Evolutionary conservation across 2,888 invertebrate species (phyloP).

Genomic region (Lycophotia porphyrea): DNA sequence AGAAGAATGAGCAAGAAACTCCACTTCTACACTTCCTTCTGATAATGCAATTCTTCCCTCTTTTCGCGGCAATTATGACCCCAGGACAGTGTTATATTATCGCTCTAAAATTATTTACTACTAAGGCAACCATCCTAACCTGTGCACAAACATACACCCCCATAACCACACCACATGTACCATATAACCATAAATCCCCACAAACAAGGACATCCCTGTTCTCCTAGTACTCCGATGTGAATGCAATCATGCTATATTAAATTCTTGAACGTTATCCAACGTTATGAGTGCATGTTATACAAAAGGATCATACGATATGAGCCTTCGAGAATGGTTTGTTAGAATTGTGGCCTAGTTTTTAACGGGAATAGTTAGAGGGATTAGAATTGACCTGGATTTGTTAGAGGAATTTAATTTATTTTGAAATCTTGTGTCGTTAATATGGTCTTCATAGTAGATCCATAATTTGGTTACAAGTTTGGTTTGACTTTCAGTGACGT

Average conservation of each 20-base stretch:
- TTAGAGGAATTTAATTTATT: neutral
- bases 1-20: too few species aligned
- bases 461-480: too few species aligned
- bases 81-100: too few species aligned
- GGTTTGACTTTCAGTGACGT: too few species aligned
- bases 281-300: constrained; percentile 54
- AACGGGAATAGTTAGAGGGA: constrained; percentile 2
- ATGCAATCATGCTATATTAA: constrained; percentile 62
- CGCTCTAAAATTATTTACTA: neutral
- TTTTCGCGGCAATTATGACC: too few species aligned
- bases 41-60: too few species aligned
- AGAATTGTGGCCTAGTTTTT: constrained; percentile 44
- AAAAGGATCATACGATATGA: constrained; percentile 33
- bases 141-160: neutral
- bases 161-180: constrained; percentile 8
- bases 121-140: neutral
- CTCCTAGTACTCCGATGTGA: constrained; percentile 21
- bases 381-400: constrained; percentile 36
- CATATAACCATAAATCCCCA: constrained; percentile 34
- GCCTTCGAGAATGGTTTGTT: constrained; percentile 28
- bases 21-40: too few species aligned
- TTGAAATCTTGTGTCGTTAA: neutral
- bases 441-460: too few species aligned
- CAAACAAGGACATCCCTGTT: constrained; percentile 38
- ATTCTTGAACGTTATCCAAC: constrained; percentile 63